phyloP scores from a whole-genome alignment of 2,797 vertebrate genomes.

The Salmo trutta region DNA sequence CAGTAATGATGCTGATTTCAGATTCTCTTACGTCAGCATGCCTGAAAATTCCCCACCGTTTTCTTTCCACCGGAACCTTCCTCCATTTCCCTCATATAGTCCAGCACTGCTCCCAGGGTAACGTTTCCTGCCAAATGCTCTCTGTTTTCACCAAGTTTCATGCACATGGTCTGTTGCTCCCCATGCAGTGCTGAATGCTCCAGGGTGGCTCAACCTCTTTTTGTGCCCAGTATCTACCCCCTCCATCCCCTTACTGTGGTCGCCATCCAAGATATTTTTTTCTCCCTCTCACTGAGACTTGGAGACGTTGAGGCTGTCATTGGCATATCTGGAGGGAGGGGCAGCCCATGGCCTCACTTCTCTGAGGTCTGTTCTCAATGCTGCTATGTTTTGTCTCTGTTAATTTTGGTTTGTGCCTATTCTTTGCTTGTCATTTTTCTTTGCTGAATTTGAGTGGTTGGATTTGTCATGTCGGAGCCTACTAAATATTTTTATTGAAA shows the following conservation, averaged over 20 bases:
- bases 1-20: constrained; percentile 8
- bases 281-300: constrained; percentile 59
- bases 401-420: background rate
- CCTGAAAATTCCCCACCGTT: background rate
- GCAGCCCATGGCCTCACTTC: constrained; percentile 8
- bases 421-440: background rate
- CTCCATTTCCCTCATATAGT: constrained; percentile 22
- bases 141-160: constrained; percentile 34
- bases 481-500: too few relatives aligned
- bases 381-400: constrained; percentile 19
- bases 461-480: too few relatives aligned
- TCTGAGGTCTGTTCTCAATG: constrained; percentile 26
- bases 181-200: constrained; percentile 24
- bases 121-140: constrained; percentile 35
- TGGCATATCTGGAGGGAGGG: constrained; percentile 31
- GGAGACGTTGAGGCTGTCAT: constrained; percentile 48
- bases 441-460: background rate
- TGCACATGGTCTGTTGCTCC: constrained; percentile 33
- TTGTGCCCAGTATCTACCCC: constrained; percentile 48
- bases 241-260: constrained; percentile 58
- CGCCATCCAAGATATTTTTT: constrained; percentile 66
- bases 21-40: background rate
- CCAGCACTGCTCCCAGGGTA: constrained; percentile 32
- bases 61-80: constrained; percentile 3
- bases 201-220: constrained; percentile 44